phyloP scores from a whole-genome alignment of 2,113 vertebrate genomes.

The Helogale parvula region DNA sequence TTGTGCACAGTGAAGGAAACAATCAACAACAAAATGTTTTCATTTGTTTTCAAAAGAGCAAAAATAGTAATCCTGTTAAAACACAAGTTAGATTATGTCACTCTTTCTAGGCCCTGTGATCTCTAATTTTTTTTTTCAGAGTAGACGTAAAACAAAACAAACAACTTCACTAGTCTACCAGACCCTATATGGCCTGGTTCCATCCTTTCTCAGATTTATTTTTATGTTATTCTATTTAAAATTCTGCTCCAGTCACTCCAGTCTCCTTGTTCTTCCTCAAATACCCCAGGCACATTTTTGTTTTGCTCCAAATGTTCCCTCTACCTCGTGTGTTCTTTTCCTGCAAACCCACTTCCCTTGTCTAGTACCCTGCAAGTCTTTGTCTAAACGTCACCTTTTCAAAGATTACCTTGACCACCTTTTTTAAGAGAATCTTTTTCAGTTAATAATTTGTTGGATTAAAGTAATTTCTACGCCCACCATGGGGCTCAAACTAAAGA shows the following conservation, averaged over 20 bases:
- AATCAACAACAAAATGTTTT: not conserved
- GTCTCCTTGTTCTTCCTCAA: not conserved
- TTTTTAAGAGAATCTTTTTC: too few relatives aligned
- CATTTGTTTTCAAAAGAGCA: not conserved
- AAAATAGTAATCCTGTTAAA: not conserved
- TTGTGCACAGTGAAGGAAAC: not conserved
- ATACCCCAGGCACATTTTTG: not conserved
- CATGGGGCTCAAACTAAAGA: not conserved
- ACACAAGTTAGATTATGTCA: not conserved
- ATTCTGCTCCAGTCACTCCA: not conserved
- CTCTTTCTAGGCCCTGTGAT: not conserved
- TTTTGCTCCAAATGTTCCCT: not conserved
- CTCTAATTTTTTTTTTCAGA: not conserved
- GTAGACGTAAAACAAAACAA: not conserved
- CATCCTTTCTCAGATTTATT: not conserved
- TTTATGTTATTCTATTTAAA: not conserved
- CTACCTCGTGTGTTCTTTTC: not conserved
- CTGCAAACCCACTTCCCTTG: not conserved
- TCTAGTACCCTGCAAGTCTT: not conserved
- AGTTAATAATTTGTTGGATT: not conserved
- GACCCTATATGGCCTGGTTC: rapidly evolving
- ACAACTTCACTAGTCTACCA: not conserved
- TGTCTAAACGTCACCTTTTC: not conserved
- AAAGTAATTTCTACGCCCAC: not conserved
- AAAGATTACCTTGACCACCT: not conserved